These are phyloP conservation scores for Glaucopsyche alexis DNA, from an alignment of 2,888 invertebrate species.

Conservation along the genomic window DNA sequence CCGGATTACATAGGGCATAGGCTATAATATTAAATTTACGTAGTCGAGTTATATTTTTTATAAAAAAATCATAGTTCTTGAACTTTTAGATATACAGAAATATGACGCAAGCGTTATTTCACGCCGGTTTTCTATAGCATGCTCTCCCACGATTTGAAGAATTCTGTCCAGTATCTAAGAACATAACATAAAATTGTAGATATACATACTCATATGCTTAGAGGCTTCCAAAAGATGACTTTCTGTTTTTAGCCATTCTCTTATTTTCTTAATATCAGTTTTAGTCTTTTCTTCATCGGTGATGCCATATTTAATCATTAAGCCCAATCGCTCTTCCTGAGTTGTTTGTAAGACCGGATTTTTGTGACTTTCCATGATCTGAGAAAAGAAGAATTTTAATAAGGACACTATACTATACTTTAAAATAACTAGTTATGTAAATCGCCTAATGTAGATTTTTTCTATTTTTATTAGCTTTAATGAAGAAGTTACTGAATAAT, in stretches of 20 bases:
- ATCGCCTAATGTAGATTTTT: neutral
- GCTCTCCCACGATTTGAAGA: too few relatives aligned
- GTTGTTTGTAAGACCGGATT: slow-evolving; percentile 30
- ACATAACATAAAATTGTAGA: neutral
- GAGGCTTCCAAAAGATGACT: slow-evolving; percentile 56
- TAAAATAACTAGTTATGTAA: neutral
- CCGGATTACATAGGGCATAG: too few relatives aligned
- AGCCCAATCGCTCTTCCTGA: slow-evolving; percentile 29
- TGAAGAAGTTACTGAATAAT: neutral
- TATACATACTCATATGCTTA: slow-evolving; percentile 31
- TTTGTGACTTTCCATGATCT: slow-evolving; percentile 32
- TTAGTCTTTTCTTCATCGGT: slow-evolving; percentile 35
- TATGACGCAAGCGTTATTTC: too few relatives aligned
- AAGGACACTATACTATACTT: neutral
- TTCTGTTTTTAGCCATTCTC: slow-evolving; percentile 62
- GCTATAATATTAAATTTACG: too few relatives aligned
- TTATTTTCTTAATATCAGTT: slow-evolving; percentile 54
- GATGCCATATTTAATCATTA: slow-evolving; percentile 21
- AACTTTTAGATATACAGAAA: too few relatives aligned
- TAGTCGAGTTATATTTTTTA: too few relatives aligned
- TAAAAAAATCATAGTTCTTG: too few relatives aligned
- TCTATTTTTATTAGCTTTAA: neutral
- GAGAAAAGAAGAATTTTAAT: neutral
- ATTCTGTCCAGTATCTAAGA: too few relatives aligned
- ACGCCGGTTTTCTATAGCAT: too few relatives aligned